Evolutionary conservation across 2,797 vertebrate species (phyloP), one percentile per base, ranked within the genome.

Genomic region (Falco novaeseelandiae): DNA sequence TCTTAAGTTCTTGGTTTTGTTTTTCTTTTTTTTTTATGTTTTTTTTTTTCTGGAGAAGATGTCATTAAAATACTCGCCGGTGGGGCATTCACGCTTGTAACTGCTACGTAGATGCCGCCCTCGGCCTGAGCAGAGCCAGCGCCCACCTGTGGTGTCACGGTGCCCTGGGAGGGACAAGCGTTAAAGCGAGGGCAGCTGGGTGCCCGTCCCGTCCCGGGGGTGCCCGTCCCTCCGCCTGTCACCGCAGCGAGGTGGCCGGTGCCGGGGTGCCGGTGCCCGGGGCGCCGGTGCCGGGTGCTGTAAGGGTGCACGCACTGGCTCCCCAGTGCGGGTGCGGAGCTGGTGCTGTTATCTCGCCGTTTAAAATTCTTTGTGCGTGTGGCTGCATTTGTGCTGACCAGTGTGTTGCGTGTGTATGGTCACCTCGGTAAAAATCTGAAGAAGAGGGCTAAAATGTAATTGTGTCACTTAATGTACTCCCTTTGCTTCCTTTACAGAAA

Each of bases 21-120:
- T 4, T 54, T 21, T 38, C 26, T 46, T 5, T 55, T 1, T 34
- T 14, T n/a, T 0, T 27, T 8, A 5, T 19, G 15, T 55, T 8
- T 23, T 36, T 42, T 38, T 8, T 4, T 32, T 3, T 15, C 22
- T n/a, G 87, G 63, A 15, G 54, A 16, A 30, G 25, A 2, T 40
- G 66, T 40, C 38, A 40, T 13, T 40, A 40, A 11, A 40, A 40
- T 40, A 40, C 38, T 13, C 38, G 38, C 38, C 38, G 38, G 38
- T 40, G 38, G 38, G 38, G 38, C 38, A 40, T 5, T 58, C 18
- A 2, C 29, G 63, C 22, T 27, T 32, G 46, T 34, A 7, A 3
- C 12, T 73, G n/a, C n/a, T 51, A 3, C 20, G 1, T 4, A 49
- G 16, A 8, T 51, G 57, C 46, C 10, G 16, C 74, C 32, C 27